Evolutionary conservation across 2,113 vertebrate genomes (phyloP), one percentile per base, ranked within the genome.

Genomic region (Gymnarchus niloticus): DNA sequence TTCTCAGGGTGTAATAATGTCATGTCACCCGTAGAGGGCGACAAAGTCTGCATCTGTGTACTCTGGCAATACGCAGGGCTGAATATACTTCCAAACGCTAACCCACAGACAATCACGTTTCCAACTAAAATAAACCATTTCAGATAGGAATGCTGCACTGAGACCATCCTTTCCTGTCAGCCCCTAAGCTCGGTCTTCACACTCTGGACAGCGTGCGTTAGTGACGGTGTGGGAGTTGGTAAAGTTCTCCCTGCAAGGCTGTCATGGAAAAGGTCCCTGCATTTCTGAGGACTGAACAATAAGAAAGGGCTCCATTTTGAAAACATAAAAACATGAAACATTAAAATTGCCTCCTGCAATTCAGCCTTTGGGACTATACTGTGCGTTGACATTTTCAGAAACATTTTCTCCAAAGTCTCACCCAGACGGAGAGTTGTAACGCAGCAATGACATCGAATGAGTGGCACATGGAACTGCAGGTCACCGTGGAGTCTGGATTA

Each of bases 21-120:
- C 54, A 85, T 88, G 90, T 92, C 89, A 90, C 92, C 93, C 88
- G 81, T 86, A 92, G 94, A 92, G 91, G 91, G 92, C 88, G 57
- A 77, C 85, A 87, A 82, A 87, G 54, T 52, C 89, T 85, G 81
- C 85, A 48, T 48, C 37, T 77, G 56, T 56, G 59, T 86, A 89
- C 86, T 76, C 83, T 90, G 88, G 90, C 90, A 89, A 87, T 89
- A 90, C 88, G 87, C 88, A 85, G 85, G 89, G 90, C 90, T 89
- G 91, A 91, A 85, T 90, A 89, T 87, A 85, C 90, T 89, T 93
- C 90, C 90, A 93, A 92, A 90, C 85, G 86, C 86, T 89, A 86
- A 91, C 92, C 65, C 93, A 94, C 92, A 94, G 92, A 94, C 93
- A 94, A 91, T 92, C 92, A 91, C 91, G 88, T 89, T 93, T 93